phyloP scores from a whole-genome alignment of 2,888 invertebrate genomes.

The Lamellibrachia satsuma region DNA sequence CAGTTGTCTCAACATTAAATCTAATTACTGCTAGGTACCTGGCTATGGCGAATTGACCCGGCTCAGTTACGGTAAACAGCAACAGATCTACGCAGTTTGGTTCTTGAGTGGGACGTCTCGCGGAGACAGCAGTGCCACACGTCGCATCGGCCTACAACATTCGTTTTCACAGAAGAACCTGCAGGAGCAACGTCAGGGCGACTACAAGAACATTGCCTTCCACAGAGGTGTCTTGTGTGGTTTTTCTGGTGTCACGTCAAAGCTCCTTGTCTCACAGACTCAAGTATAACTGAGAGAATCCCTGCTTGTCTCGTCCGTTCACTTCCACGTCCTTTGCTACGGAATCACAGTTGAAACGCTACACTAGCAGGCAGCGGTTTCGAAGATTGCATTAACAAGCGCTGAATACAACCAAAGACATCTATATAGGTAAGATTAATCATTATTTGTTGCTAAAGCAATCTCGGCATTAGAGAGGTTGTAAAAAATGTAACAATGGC shows the following conservation, averaged over 20 bases:
- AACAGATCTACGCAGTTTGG: neutral
- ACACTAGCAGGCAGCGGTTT: too few relatives aligned
- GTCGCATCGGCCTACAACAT: too few relatives aligned
- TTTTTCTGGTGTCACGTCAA: neutral
- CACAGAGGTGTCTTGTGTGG: neutral
- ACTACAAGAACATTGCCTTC: neutral
- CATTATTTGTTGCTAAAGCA: neutral
- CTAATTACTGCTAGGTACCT: neutral
- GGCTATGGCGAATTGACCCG: neutral
- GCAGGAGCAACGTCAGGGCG: too few relatives aligned
- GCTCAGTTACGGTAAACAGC: neutral
- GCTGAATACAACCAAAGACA: neutral
- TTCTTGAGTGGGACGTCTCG: too few relatives aligned
- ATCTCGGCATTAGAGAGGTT: too few relatives aligned
- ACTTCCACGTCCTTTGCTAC: neutral
- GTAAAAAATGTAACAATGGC: too few relatives aligned
- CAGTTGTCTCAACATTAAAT: neutral
- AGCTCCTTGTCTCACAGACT: neutral
- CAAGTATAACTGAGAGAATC: neutral
- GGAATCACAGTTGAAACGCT: neutral
- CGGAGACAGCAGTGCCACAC: too few relatives aligned
- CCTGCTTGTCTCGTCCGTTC: neutral
- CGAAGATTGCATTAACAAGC: neutral
- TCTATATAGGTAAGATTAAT: neutral
- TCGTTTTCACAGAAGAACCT: too few relatives aligned